phyloP scores from a whole-genome alignment of 2,797 vertebrate species.

The Hippopotamyrus pictus region DNA sequence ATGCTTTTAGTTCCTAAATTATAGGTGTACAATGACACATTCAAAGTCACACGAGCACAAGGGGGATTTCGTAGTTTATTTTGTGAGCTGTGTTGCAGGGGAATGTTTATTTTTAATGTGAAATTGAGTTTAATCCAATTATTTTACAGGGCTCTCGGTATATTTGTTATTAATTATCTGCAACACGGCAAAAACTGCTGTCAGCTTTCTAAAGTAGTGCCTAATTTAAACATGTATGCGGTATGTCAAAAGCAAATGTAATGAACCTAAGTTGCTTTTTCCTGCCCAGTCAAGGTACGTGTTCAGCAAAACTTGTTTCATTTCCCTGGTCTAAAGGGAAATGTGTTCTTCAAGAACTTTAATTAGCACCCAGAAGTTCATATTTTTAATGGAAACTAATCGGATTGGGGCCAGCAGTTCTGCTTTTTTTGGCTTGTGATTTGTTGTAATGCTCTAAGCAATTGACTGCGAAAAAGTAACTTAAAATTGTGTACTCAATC shows the following conservation, averaged over 20 bases:
- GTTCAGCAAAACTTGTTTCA: conserved; percentile 14
- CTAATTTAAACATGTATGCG: not conserved
- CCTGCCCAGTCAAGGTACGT: not conserved
- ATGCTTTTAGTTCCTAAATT: not conserved
- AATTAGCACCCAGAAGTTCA: not conserved
- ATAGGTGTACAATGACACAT: not conserved
- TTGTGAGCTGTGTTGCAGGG: not conserved
- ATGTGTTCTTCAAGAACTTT: not conserved
- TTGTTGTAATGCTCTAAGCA: not conserved
- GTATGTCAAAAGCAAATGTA: not conserved
- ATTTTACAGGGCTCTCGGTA: not conserved
- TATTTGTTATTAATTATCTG: conserved; percentile 13
- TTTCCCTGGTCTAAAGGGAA: not conserved
- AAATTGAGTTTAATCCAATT: conserved; percentile 13
- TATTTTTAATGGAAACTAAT: not conserved
- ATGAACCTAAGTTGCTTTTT: conserved; percentile 1
- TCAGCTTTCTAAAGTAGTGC: not conserved
- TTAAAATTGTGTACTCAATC: conserved; percentile 7
- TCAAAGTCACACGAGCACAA: not conserved
- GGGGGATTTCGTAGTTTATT: not conserved
- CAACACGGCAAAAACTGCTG: not conserved
- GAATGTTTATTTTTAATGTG: conserved; percentile 11
- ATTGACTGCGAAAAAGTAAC: not conserved
- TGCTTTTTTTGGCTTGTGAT: not conserved
- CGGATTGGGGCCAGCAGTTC: not conserved